These are phyloP conservation scores for Agrotis clavis DNA, from an alignment of 2,888 invertebrate genomes.

Conservation along the genomic window DNA sequence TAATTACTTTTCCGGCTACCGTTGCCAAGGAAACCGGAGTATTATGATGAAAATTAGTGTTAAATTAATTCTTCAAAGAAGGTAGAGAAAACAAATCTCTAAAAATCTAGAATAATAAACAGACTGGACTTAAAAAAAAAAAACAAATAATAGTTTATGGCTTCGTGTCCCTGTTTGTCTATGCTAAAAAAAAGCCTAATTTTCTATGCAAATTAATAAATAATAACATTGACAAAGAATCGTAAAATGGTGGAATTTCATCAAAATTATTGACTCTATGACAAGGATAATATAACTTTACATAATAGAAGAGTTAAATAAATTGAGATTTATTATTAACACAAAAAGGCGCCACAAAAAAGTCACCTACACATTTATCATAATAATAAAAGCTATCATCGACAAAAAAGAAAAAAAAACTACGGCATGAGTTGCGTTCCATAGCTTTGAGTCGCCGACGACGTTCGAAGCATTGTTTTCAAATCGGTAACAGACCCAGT, in stretches of 20 bases:
- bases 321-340: constrained; percentile 62
- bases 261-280: constrained; percentile 43
- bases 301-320: constrained; percentile 52
- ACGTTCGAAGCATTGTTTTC: constrained; percentile 84
- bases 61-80: constrained; percentile 7
- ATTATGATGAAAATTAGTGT: constrained; percentile 42
- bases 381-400: constrained; percentile 73
- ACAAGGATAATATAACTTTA: constrained; percentile 50
- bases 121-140: background rate
- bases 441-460: constrained; percentile 82
- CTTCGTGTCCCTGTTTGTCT: background rate
- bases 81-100: background rate
- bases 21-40: constrained; percentile 65
- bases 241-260: constrained; percentile 43
- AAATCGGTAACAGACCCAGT: constrained; percentile 85
- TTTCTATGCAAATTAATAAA: constrained; percentile 33
- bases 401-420: constrained; percentile 71
- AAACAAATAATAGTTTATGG: background rate
- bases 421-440: constrained; percentile 81
- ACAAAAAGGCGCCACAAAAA: constrained; percentile 58
- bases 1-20: constrained; percentile 81
- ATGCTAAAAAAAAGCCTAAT: constrained; percentile 4
- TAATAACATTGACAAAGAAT: constrained; percentile 22
- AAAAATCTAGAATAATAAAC: background rate
- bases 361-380: constrained; percentile 68